These are phyloP conservation scores for Petroica traversi DNA, from an alignment of 2,113 vertebrate species.

Conservation along the genomic window DNA sequence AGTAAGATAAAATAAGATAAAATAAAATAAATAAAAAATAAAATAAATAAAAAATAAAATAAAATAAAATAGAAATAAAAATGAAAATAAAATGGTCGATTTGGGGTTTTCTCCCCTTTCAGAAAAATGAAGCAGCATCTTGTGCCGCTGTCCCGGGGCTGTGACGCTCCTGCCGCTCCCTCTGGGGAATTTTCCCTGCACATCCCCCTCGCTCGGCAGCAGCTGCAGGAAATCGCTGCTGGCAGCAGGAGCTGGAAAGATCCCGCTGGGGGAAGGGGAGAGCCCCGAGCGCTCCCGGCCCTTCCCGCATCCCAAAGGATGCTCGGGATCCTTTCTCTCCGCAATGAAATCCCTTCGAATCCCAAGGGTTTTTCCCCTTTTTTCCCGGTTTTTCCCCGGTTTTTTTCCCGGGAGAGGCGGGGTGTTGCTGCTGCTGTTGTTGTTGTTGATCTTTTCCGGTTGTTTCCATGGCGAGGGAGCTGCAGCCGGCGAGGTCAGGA, in stretches of 20 bases:
- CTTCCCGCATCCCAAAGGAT: background rate
- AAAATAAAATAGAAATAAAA: too few relatives aligned
- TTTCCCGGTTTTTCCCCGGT: background rate
- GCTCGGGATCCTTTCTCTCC: background rate
- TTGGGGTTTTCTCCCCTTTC: too few relatives aligned
- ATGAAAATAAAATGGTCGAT: too few relatives aligned
- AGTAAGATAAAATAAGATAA: too few relatives aligned
- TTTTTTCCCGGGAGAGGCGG: background rate
- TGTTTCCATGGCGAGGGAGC: constrained; percentile 48
- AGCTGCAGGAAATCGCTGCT: background rate
- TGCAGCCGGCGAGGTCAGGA: constrained; percentile 7
- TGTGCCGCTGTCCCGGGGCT: background rate
- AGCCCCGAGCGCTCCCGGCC: too few relatives aligned
- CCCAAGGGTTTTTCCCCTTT: background rate
- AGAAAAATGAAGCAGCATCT: background rate
- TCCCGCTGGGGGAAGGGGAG: too few relatives aligned
- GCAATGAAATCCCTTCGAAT: background rate
- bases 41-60: too few relatives aligned
- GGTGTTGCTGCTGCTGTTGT: background rate
- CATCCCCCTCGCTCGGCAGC: background rate
- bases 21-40: too few relatives aligned
- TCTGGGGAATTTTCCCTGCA: too few relatives aligned
- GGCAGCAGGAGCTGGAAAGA: background rate
- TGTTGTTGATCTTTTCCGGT: background rate
- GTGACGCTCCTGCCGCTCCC: background rate